These are phyloP conservation scores for Hyposoter didymator DNA, from an alignment of 2,888 invertebrate genomes.

Conservation along the genomic window DNA sequence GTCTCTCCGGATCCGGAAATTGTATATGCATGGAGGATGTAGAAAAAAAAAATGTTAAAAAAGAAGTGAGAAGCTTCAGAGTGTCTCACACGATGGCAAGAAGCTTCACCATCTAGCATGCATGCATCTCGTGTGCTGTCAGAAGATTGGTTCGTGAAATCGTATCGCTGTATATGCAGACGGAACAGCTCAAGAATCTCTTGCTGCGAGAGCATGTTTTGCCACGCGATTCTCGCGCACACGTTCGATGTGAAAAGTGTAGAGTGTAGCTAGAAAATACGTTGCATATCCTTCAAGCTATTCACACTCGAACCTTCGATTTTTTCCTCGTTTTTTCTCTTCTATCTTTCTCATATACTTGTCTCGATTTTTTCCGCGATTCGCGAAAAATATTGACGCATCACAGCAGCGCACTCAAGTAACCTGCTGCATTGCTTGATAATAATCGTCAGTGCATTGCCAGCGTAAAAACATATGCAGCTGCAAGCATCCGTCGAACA, in stretches of 20 bases:
- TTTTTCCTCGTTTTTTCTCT: background rate
- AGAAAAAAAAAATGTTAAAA: slow-evolving; percentile 34
- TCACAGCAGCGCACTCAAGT: background rate
- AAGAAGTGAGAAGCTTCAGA: slow-evolving; percentile 29
- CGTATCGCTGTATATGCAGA: slow-evolving; percentile 9
- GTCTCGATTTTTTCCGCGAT: slow-evolving; percentile 20
- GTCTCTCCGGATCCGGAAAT: slow-evolving; percentile 20
- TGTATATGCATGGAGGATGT: slow-evolving; percentile 29
- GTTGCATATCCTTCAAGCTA: slow-evolving; percentile 13
- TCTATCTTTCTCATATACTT: background rate
- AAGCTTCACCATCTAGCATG: slow-evolving; percentile 23
- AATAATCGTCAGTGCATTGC: background rate
- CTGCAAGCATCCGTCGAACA: background rate
- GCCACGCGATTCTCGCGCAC: slow-evolving; percentile 9
- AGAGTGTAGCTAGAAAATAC: slow-evolving; percentile 18
- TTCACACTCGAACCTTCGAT: slow-evolving; percentile 4
- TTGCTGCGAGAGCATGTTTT: background rate
- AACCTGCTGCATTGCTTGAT: background rate
- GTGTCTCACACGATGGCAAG: slow-evolving; percentile 30
- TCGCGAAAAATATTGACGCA: slow-evolving; percentile 21
- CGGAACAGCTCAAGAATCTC: background rate
- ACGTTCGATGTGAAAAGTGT: slow-evolving; percentile 11
- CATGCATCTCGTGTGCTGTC: slow-evolving; percentile 19
- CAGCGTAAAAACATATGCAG: background rate
- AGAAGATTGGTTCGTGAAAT: slow-evolving; percentile 53